Evolutionary conservation across 2,888 invertebrate genomes (phyloP), one percentile per base, ranked within the genome.

Genomic region (Orgyia antiqua): DNA sequence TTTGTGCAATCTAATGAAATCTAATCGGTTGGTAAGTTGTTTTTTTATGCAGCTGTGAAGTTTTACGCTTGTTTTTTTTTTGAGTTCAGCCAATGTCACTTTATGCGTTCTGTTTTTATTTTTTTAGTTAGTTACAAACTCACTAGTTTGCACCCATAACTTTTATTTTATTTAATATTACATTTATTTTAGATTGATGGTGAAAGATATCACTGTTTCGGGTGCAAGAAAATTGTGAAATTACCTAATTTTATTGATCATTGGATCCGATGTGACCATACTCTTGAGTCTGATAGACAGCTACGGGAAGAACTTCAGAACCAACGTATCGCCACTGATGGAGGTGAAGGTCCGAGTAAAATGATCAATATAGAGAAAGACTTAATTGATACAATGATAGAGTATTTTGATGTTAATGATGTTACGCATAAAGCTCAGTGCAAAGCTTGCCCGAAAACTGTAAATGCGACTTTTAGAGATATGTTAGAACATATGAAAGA

Each of bases 171-270:
- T 20, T 3, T 20, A 20, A n/a, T n/a, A 20, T 6, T 20, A 20
- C 20, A n/a, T 20, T 20, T 1, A 24, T 68, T 71, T 24, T 58
- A 78, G 78, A 45, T 70, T 7, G 48, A 58, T 13, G 37, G 44
- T 2, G 36, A 60, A 1, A 48, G 27, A 1, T 58, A 60, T 28
- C 70, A 66, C 39, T 78, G 78, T 36, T 77, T 74, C 15, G 39
- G 42, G n/a, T 78, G 78, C 39, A 62, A 61, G 21, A 48, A 51
- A 28, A 42, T 44, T 27, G 50, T 58, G 21, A 24, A 42, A 0
- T 39, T 35, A 6, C 28, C 33, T 2, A 11, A 25, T 5, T 45
- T 63, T 2, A 29, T 37, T 2, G 24, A 29, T 3, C 73, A 69
- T 32, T 61, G 41, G 38, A n/a, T 29, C 4, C 38, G 1, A 10